Evolutionary conservation across 2,888 invertebrate genomes (phyloP), one percentile per base, ranked within the genome.

Genomic region (Actias luna): DNA sequence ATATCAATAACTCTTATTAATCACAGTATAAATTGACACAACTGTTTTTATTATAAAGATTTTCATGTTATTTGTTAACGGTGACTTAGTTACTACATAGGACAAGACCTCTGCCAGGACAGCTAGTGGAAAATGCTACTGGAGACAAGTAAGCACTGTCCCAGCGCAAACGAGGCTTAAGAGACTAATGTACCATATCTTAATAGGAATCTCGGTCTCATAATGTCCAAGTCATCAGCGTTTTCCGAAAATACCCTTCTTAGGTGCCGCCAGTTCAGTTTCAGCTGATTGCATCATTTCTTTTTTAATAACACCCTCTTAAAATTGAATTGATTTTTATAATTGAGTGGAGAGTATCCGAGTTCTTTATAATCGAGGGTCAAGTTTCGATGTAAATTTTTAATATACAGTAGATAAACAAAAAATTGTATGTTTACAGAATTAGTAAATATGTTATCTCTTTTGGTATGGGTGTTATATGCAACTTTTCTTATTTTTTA

Each of bases 191-290:
- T 84, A 74, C 77, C 80, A 72, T 89, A 92, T 92, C 92, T 88
- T 89, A 91, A 92, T 91, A 89, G 90, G 84, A 88, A 91, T 92
- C 92, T 87, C 72, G 84, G 85, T 81, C 80, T 87, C 86, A 84
- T 90, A 89, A 89, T 86, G 87, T 87, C 86, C 84, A 82, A 83
- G 84, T 87, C 90, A 91, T 91, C 92, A 91, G 89, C 89, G 82
- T 84, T 89, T 88, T 86, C 82, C 85, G 83, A 90, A 85, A 84
- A 80, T 81, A 79, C 72, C 80, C 78, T 76, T 75, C 84, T 84
- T 81, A 77, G 81, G 76, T 70, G 79, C 78, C 72, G 71, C 68
- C 73, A 73, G 70, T 69, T 73, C 74, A 73, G 70, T 80, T 83
- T 81, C 74, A 74, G 89, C 88, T 85, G 87, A 88, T 82, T 76